Evolutionary conservation across 2,113 vertebrate genomes (phyloP).

Genomic region (Pongo abelii): DNA sequence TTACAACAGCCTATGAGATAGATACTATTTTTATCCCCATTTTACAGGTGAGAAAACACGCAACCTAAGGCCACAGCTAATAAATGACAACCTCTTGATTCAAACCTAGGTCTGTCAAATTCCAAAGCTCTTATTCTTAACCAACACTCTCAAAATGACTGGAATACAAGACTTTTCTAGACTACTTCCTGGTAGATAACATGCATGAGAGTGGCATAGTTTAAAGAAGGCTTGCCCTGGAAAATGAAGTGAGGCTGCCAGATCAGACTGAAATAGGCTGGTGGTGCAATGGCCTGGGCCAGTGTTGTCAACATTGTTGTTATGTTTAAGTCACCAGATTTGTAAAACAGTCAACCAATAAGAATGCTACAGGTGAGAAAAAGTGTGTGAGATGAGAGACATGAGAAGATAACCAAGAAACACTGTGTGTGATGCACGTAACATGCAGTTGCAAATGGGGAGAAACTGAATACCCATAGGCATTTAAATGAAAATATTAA

Average conservation of each 20-base stretch:
- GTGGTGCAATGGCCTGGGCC: background rate
- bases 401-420: background rate
- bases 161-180: background rate
- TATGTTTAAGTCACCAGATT: background rate
- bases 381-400: background rate
- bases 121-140: constrained; percentile 33
- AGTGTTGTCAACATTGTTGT: background rate
- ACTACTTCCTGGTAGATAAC: background rate
- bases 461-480: background rate
- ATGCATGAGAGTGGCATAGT: background rate
- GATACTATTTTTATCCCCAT: background rate
- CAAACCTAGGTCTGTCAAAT: background rate
- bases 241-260: background rate
- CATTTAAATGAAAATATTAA: background rate
- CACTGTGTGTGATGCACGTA: background rate
- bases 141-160: background rate
- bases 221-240: background rate
- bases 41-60: background rate
- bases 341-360: background rate
- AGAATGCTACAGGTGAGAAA: background rate
- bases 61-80: background rate
- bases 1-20: background rate
- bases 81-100: constrained; percentile 1
- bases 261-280: background rate
- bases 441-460: background rate